A percentile compares a stretch with the other conserved stretches of the same genome.
These are phyloP conservation scores for Cremastinae sp. DNA, from an alignment of 2,888 invertebrate species.

Conservation along the genomic window DNA sequence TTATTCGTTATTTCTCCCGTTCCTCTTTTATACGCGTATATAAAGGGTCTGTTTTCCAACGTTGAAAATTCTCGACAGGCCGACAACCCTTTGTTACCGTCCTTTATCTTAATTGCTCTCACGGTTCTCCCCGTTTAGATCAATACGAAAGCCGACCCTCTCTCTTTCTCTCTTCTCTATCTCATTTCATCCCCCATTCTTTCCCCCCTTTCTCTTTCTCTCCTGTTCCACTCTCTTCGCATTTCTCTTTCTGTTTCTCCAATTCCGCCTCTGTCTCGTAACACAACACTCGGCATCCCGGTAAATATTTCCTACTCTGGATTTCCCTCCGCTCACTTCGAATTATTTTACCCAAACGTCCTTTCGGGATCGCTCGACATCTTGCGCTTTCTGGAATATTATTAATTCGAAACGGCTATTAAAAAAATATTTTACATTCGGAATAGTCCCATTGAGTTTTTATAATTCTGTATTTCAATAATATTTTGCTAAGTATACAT, in stretches of 20 bases:
- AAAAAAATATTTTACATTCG: no score
- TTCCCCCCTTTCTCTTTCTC: constrained; percentile 11
- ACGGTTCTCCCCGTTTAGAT: constrained; percentile 77
- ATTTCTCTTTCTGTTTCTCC: constrained; percentile 55
- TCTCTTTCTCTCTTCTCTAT: constrained; percentile 52
- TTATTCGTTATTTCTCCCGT: constrained; percentile 22
- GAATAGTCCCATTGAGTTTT: no score
- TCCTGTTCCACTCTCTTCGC: constrained; percentile 28
- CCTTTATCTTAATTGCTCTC: constrained; percentile 79
- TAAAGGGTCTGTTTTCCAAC: constrained; percentile 62
- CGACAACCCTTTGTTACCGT: constrained; percentile 79
- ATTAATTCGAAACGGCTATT: no score
- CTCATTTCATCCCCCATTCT: constrained; percentile 23
- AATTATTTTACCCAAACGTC: no score
- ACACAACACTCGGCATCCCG: constrained; percentile 26
- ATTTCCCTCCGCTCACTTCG: no score
- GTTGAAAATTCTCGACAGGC: constrained; percentile 59
- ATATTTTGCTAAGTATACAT: no score
- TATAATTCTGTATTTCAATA: no score
- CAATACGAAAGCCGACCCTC: constrained; percentile 72
- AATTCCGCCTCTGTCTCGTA: constrained; percentile 51
- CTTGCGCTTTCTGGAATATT: no score
- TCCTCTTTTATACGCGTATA: constrained; percentile 12
- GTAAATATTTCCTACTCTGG: constrained; percentile 39
- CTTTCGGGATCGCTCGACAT: no score